Percentiles rank a stretch among this genome's conserved stretches.
Conservation (phyloP, 35 echinoderm and acorn worm species). For the Amphiura filiformis region DNA sequence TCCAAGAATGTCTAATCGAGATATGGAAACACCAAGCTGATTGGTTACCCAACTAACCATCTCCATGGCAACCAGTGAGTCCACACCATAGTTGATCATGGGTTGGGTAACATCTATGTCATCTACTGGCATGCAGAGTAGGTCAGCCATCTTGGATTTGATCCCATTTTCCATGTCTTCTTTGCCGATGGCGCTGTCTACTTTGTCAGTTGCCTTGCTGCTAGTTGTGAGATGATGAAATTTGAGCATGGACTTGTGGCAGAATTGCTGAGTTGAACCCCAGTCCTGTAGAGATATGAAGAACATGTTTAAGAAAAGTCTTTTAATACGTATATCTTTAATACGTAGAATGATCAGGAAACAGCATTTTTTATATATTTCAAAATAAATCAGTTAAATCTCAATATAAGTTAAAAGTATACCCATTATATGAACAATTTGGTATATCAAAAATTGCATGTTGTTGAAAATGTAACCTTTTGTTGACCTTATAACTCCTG, state of each 20-base stretch:
- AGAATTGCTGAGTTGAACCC: constrained; percentile 34
- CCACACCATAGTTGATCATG: constrained; percentile 98
- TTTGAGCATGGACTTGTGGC: constrained; percentile 35
- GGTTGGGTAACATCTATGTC: constrained; percentile 67
- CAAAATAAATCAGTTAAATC: too few relatives aligned
- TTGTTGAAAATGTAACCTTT: too few relatives aligned
- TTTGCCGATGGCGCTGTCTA: background rate
- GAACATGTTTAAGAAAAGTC: too few relatives aligned
- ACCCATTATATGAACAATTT: too few relatives aligned
- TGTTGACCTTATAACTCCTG: too few relatives aligned
- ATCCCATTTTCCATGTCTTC: constrained; percentile 26
- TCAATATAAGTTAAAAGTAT: too few relatives aligned
- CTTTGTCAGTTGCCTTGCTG: background rate
- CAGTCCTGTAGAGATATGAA: constrained; percentile 3
- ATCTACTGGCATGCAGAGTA: constrained; percentile 75
- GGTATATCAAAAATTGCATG: too few relatives aligned
- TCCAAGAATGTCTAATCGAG: constrained; percentile 89
- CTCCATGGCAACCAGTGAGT: constrained; percentile 94
- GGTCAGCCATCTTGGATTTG: constrained; percentile 73
- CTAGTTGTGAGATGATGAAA: constrained; percentile 18
- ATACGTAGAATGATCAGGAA: too few relatives aligned
- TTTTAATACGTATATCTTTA: too few relatives aligned
- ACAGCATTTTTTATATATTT: too few relatives aligned
- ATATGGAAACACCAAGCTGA: constrained; percentile 81
- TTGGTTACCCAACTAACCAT: constrained; percentile 94